Percentiles rank a stretch among this genome's conserved stretches.
These are phyloP conservation scores for Microctonus hyperodae DNA, from an alignment of 2,888 invertebrate species.

Conservation along the genomic window DNA sequence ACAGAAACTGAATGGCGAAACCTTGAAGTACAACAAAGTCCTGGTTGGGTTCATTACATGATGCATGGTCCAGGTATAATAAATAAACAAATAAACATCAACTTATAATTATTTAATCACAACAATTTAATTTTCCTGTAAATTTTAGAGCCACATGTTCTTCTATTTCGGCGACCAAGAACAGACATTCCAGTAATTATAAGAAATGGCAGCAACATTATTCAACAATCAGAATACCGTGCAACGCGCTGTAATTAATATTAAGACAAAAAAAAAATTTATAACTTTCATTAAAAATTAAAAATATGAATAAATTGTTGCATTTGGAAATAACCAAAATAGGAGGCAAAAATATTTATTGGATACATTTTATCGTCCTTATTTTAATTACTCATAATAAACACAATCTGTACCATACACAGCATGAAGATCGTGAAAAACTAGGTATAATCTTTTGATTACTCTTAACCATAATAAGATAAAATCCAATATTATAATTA, in stretches of 20 bases:
- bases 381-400: background rate
- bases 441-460: background rate
- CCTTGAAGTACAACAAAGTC: slow-evolving; percentile 93
- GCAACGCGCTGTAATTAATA: slow-evolving; percentile 30
- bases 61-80: slow-evolving; percentile 78
- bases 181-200: slow-evolving; percentile 40
- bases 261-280: background rate
- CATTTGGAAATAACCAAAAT: background rate
- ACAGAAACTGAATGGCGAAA: slow-evolving; percentile 95
- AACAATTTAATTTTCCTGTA: slow-evolving; percentile 17
- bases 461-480: background rate
- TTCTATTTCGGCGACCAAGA: slow-evolving; percentile 77
- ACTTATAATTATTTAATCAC: background rate
- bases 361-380: background rate
- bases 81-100: slow-evolving; percentile 3
- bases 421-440: background rate
- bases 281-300: too few species aligned
- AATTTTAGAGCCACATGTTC: slow-evolving; percentile 79
- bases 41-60: slow-evolving; percentile 91
- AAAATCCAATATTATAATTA: background rate
- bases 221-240: slow-evolving; percentile 20
- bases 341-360: background rate
- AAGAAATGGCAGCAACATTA: slow-evolving; percentile 11
- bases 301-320: too few species aligned
- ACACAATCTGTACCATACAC: background rate